Evolutionary conservation across 2,113 vertebrate species (phyloP).

Genomic region (Phalacrocorax brasilianus): DNA sequence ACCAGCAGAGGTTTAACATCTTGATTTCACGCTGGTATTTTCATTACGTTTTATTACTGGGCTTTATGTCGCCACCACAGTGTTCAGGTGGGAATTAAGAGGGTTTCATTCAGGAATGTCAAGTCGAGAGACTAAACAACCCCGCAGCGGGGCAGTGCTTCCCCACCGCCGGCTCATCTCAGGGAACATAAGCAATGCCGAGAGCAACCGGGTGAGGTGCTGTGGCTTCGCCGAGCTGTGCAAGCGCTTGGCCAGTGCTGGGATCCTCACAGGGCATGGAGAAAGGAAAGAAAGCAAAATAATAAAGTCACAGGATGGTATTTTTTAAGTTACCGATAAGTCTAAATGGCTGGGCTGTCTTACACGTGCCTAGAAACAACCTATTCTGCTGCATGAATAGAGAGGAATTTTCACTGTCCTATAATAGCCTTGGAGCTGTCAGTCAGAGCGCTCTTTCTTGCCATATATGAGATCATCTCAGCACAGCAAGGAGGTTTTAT

Average conservation of each 20-base stretch:
- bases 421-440: neutral
- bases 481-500: neutral
- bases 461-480: neutral
- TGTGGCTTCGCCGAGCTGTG: neutral
- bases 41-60: conserved; percentile 7
- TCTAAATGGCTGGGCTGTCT: neutral
- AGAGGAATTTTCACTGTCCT: neutral
- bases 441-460: neutral
- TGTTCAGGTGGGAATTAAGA: neutral
- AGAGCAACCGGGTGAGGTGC: neutral
- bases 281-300: neutral
- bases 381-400: neutral
- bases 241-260: rapidly evolving
- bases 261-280: neutral
- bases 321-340: neutral
- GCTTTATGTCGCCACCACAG: neutral
- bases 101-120: neutral
- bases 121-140: neutral
- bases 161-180: neutral
- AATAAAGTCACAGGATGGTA: rapidly evolving
- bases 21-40: conserved; percentile 44
- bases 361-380: neutral
- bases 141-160: rapidly evolving
- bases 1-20: conserved; percentile 33
- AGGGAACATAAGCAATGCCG: neutral